A percentile compares a stretch with the other conserved stretches of the same genome.
Conservation (phyloP, 2,888 invertebrate species). For the Drosophila tanythrix region DNA sequence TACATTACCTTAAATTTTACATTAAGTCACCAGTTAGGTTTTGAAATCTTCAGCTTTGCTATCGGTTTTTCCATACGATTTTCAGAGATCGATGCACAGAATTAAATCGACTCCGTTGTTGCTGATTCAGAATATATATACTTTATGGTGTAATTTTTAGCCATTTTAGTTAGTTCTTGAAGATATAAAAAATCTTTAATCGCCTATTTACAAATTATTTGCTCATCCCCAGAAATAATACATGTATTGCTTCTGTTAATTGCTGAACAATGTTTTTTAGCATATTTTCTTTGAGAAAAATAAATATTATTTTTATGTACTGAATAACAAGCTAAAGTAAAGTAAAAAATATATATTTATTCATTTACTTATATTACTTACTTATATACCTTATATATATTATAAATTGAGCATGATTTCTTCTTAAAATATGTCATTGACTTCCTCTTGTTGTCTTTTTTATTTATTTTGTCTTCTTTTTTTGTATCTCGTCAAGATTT, state of each 20-base stretch:
- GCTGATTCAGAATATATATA: background rate
- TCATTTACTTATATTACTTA: background rate
- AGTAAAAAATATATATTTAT: background rate
- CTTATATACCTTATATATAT: background rate
- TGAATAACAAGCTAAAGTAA: conserved; percentile 3
- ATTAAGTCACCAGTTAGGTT: too few relatives aligned
- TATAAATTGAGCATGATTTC: conserved; percentile 4
- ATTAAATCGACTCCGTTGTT: background rate
- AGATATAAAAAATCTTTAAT: background rate
- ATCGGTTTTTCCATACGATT: background rate
- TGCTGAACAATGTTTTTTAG: conserved; percentile 7
- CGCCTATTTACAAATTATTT: background rate
- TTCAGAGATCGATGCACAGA: background rate
- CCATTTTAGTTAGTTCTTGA: too few relatives aligned
- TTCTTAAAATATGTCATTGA: conserved; percentile 34
- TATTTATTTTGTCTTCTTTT: background rate
- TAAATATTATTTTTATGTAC: conserved; percentile 7
- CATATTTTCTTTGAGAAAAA: conserved; percentile 5
- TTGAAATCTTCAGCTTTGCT: background rate
- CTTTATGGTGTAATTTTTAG: background rate
- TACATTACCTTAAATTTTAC: too few relatives aligned
- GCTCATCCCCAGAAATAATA: background rate
- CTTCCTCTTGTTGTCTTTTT: conserved; percentile 6
- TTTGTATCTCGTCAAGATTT: conserved; percentile 5
- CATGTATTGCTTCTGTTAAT: background rate